phyloP scores from a whole-genome alignment of 2,797 vertebrate genomes.

The Muraenolepis orangiensis region DNA sequence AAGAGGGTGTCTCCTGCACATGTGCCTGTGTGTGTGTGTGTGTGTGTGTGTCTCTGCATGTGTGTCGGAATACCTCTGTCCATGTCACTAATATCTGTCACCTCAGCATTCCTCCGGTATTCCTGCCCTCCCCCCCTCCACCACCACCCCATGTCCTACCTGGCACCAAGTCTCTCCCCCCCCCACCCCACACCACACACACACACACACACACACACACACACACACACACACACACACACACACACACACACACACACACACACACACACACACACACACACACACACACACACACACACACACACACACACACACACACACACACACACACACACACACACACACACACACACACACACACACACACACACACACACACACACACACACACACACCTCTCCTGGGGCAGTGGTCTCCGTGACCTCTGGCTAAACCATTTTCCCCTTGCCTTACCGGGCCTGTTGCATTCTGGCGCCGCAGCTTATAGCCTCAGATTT shows the following conservation, averaged over 20 bases:
- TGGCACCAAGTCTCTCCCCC: no score
- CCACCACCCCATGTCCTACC: slow-evolving; percentile 15
- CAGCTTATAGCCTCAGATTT: slow-evolving; percentile 62
- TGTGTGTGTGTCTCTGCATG: slow-evolving; percentile 9
- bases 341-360: not conserved
- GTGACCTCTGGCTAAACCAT: slow-evolving; percentile 56
- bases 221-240: not conserved
- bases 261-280: not conserved
- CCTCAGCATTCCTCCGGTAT: not conserved
- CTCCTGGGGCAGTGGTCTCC: not conserved
- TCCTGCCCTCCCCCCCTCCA: slow-evolving; percentile 1
- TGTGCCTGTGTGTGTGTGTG: not conserved
- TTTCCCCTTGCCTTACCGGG: slow-evolving; percentile 49
- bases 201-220: not conserved
- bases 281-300: not conserved
- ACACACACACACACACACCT: not conserved
- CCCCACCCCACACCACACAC: no score
- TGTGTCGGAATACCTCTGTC: not conserved
- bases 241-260: not conserved
- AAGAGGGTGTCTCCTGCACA: not conserved
- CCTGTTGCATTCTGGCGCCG: slow-evolving; percentile 55
- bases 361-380: not conserved
- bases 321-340: not conserved
- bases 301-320: not conserved
- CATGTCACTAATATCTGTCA: not conserved